A percentile compares a stretch with the other conserved stretches of the same genome.
These are phyloP conservation scores for Nerophis ophidion DNA, from an alignment of 2,113 vertebrate genomes.

Conservation along the genomic window DNA sequence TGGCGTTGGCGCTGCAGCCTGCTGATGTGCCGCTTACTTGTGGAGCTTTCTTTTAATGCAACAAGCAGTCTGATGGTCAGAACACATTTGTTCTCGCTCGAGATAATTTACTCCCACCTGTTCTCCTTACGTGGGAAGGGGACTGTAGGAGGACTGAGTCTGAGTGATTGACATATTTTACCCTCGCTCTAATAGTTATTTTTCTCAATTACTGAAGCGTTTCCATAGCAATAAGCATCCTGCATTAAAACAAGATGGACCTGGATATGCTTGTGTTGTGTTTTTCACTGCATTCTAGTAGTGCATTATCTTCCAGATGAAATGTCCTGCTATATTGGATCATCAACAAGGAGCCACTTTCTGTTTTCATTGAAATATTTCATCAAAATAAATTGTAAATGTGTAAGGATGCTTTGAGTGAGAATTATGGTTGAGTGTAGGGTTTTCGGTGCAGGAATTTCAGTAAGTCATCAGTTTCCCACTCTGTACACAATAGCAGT, in stretches of 20 bases:
- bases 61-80: constrained; percentile 50
- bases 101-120: constrained; percentile 70
- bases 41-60: constrained; percentile 53
- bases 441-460: no score
- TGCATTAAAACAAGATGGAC: constrained; percentile 11
- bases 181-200: neutral
- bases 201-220: constrained; percentile 17
- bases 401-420: neutral
- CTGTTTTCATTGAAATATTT: no score
- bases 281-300: neutral
- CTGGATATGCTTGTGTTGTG: neutral
- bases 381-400: neutral
- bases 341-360: no score
- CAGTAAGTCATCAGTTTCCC: no score
- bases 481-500: no score
- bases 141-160: constrained; percentile 53
- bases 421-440: no score
- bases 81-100: constrained; percentile 63
- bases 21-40: constrained; percentile 52
- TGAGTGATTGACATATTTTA: constrained; percentile 28
- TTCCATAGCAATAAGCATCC: constrained; percentile 49
- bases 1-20: constrained; percentile 47
- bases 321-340: no score
- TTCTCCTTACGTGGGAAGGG: constrained; percentile 57
- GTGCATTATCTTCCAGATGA: neutral